These are phyloP conservation scores for Hippoglossus hippoglossus DNA, from an alignment of 2,797 vertebrate genomes.

Conservation along the genomic window DNA sequence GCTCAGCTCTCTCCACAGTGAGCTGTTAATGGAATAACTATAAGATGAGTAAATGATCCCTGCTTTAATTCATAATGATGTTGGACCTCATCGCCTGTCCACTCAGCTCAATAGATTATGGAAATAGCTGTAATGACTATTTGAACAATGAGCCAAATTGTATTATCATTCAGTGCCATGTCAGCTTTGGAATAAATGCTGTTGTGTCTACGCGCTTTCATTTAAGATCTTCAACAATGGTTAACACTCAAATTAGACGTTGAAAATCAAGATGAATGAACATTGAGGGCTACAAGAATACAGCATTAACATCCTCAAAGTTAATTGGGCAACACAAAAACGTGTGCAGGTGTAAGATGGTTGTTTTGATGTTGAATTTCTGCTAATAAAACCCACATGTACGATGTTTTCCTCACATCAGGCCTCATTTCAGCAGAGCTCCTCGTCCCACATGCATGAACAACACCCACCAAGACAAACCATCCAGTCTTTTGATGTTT, in stretches of 20 bases:
- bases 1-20: conserved; percentile 60
- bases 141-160: conserved; percentile 78
- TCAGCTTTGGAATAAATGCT: conserved; percentile 54
- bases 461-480: conserved; percentile 38
- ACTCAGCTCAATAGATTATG: conserved; percentile 75
- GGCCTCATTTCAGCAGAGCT: not conserved
- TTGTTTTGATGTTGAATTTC: conserved; percentile 11
- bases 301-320: conserved; percentile 20
- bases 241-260: conserved; percentile 48
- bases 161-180: conserved; percentile 68
- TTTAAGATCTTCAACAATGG: conserved; percentile 52
- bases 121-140: conserved; percentile 76
- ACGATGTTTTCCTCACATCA: not conserved
- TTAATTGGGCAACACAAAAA: conserved; percentile 45
- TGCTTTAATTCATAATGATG: conserved; percentile 76
- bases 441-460: conserved; percentile 26
- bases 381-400: conserved; percentile 30
- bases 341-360: conserved; percentile 17
- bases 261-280: conserved; percentile 45
- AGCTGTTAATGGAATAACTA: conserved; percentile 72
- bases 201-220: conserved; percentile 46
- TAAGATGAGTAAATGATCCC: conserved; percentile 73
- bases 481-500: conserved; percentile 43
- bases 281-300: conserved; percentile 18
- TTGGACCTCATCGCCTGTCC: conserved; percentile 68